Evolutionary conservation across 2,113 vertebrate genomes (phyloP).

Genomic region (Ceratotherium simum): DNA sequence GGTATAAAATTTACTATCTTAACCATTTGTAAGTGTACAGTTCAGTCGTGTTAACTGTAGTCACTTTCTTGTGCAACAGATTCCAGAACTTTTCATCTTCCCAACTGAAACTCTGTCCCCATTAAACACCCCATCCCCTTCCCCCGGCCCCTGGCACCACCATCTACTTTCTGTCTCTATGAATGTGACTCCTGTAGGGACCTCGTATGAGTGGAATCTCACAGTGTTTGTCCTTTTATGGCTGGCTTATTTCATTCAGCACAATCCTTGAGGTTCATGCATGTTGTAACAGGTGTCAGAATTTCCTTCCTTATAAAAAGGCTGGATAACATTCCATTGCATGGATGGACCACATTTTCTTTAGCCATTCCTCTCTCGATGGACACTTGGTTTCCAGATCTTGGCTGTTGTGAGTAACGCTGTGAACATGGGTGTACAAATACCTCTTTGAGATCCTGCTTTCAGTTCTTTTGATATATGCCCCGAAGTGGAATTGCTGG

Average conservation of each 20-base stretch:
- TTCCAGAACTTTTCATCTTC: not conserved
- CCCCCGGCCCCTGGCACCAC: no score
- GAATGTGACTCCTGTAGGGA: not conserved
- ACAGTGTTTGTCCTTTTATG: not conserved
- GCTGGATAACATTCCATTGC: not conserved
- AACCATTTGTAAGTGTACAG: not conserved
- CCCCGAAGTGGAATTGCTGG: no score
- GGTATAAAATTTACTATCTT: not conserved
- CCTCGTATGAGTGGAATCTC: not conserved
- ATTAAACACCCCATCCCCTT: not conserved
- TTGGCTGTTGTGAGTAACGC: not conserved
- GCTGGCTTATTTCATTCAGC: not conserved
- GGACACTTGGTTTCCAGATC: not conserved
- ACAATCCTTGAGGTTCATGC: not conserved
- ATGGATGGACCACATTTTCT: not conserved
- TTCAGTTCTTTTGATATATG: no score
- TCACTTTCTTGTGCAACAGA: not conserved
- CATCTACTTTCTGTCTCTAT: not conserved
- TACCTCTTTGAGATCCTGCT: no score
- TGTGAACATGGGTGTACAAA: not conserved
- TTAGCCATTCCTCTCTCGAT: not conserved
- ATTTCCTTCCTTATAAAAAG: not conserved
- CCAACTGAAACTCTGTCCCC: not conserved
- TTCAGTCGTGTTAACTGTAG: not conserved
- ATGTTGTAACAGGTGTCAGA: not conserved